Evolutionary conservation across 2,113 vertebrate species (phyloP).

Genomic region (Toxostoma redivivum): DNA sequence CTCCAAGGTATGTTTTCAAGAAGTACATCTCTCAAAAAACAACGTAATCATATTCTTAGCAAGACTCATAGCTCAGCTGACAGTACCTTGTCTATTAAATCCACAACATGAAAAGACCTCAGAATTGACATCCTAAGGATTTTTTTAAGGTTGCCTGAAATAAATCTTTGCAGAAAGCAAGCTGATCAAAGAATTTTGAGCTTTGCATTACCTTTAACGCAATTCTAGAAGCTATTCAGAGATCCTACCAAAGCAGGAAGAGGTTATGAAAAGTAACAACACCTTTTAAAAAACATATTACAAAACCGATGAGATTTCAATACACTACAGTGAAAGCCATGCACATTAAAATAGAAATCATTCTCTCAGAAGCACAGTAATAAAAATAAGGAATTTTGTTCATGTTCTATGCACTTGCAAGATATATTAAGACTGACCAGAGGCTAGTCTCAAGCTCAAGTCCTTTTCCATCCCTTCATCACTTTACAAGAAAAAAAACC

Average conservation of each 20-base stretch:
- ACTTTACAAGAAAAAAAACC: neutral
- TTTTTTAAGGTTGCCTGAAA: conserved; percentile 22
- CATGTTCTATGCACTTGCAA: neutral
- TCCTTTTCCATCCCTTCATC: neutral
- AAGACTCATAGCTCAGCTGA: conserved; percentile 21
- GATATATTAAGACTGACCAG: neutral
- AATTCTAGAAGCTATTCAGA: conserved; percentile 32
- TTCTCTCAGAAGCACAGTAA: neutral
- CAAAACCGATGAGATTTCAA: conserved; percentile 8
- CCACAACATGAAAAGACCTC: conserved; percentile 7
- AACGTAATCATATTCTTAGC: neutral
- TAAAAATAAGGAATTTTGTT: neutral
- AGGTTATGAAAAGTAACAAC: neutral
- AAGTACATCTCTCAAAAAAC: neutral
- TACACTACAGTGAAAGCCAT: neutral
- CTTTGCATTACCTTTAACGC: neutral
- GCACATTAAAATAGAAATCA: neutral
- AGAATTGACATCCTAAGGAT: neutral
- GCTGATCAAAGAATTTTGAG: neutral
- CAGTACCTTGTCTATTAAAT: conserved; percentile 13
- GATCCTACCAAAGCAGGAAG: neutral
- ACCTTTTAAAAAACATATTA: neutral
- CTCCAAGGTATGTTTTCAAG: conserved; percentile 32
- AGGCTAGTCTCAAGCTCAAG: neutral
- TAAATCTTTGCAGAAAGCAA: conserved; percentile 32